Percentiles rank a stretch among this genome's conserved stretches.
Conservation (phyloP, 2,797 vertebrate species). For the Setipinna tenuifilis region DNA sequence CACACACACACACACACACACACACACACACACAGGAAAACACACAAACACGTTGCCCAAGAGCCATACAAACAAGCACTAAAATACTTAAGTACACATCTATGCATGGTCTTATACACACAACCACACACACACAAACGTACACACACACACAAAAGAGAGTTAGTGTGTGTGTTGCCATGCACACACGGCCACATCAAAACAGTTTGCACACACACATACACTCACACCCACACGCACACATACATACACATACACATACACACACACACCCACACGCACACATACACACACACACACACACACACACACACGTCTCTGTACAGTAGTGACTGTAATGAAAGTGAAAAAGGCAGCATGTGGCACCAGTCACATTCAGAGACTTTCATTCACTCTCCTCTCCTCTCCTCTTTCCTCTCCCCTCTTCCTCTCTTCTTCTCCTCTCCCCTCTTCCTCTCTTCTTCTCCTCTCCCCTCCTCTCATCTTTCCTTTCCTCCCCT, state of each 20-base stretch:
- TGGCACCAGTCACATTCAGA: neutral
- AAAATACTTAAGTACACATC: too few species aligned
- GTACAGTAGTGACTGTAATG: neutral
- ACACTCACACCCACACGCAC: too few species aligned
- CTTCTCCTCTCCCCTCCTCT: neutral
- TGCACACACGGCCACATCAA: too few species aligned
- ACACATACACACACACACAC: neutral
- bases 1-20: neutral
- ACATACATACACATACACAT: neutral
- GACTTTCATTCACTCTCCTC: neutral
- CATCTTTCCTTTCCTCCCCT: too few species aligned
- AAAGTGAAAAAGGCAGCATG: neutral
- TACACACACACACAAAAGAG: too few species aligned
- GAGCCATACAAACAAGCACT: too few species aligned
- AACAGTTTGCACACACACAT: too few species aligned
- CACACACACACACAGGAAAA: neutral
- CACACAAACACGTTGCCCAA: neutral
- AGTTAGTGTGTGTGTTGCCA: too few species aligned
- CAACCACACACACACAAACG: too few species aligned
- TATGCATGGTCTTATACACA: too few species aligned
- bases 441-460: conserved; percentile 93
- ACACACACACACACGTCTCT: neutral
- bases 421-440: conserved; percentile 79
- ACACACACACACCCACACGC: neutral
- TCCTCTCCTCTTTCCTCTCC: neutral